Conservation (phyloP, 2,113 vertebrate species). For the Otis tarda region DNA sequence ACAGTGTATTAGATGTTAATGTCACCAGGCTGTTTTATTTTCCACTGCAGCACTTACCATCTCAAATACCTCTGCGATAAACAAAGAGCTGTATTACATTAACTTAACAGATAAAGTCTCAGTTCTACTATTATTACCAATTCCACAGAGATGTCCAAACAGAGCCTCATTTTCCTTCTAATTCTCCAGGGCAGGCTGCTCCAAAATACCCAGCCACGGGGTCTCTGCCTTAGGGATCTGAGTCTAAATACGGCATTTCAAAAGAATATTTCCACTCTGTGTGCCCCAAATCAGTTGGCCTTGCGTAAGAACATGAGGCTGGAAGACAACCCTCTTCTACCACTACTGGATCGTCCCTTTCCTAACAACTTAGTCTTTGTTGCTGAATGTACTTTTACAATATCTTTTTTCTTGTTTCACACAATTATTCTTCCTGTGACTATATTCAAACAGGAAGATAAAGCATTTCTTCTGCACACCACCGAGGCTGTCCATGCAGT, state of each 20-base stretch:
- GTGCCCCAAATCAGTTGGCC: not conserved
- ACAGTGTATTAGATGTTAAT: not conserved
- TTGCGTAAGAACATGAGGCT: not conserved
- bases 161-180: not conserved
- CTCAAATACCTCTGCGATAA: not conserved
- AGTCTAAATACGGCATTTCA: not conserved
- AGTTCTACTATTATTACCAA: not conserved
- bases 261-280: not conserved
- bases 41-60: not conserved
- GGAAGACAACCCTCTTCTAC: not conserved
- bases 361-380: not conserved
- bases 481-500: fast-evolving
- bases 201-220: not conserved
- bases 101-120: not conserved
- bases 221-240: not conserved
- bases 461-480: not conserved
- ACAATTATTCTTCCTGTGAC: not conserved
- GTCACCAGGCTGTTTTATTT: not conserved
- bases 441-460: not conserved
- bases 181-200: not conserved
- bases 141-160: not conserved
- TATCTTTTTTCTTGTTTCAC: not conserved
- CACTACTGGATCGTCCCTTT: not conserved
- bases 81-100: not conserved
- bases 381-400: not conserved